Evolutionary conservation across 2,888 invertebrate species (phyloP), one percentile per base, ranked within the genome.

Genomic region (Caenorhabditis imperialis): DNA sequence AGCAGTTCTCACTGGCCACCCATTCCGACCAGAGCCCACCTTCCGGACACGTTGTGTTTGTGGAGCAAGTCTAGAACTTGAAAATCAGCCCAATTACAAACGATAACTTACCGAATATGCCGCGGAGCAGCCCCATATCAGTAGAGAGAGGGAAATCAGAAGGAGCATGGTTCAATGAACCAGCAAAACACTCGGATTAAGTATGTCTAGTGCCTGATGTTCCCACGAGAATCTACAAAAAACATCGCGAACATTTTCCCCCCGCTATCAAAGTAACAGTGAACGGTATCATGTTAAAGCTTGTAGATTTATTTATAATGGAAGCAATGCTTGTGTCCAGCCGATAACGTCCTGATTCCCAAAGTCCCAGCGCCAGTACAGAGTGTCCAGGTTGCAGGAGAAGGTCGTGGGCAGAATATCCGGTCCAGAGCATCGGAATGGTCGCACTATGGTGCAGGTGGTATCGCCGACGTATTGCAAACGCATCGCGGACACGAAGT

Each of bases 11-110:
- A 7, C 42, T 30, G 0, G 57, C 51, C 0, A n/a, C 12, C 67
- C 67, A 67, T 27, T 67, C 67, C 18, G 42, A 50, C 67, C 67
- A 67, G 1, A 67, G 23, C 10, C 67, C 67, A 16, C 57, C 57
- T 0, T 16, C 25, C 14, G 50, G 20, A 50, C 67, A 67, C 8
- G 33, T 44, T 3, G 27, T 33, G 16, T 37, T 42, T 2, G 55
- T 33, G 14, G 62, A 33, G 42, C 62, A 62, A 12, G 45, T 25
- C 60, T 50, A 23, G 20, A 22, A 12, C 22, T n/a, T 20, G 14
- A 18, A 16, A 2, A 12, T 3, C 4, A 10, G 40, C 7, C 16
- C 14, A 8, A 7, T 20, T 2, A 33, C 20, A 48, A 18, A 25
- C 16, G 14, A 14, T 18, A 23, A 47, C 16, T 23, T 23, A 51